Base-by-base conservation (phyloP, 2,888 invertebrate genomes). In the Aphodius sticticus region DNA sequence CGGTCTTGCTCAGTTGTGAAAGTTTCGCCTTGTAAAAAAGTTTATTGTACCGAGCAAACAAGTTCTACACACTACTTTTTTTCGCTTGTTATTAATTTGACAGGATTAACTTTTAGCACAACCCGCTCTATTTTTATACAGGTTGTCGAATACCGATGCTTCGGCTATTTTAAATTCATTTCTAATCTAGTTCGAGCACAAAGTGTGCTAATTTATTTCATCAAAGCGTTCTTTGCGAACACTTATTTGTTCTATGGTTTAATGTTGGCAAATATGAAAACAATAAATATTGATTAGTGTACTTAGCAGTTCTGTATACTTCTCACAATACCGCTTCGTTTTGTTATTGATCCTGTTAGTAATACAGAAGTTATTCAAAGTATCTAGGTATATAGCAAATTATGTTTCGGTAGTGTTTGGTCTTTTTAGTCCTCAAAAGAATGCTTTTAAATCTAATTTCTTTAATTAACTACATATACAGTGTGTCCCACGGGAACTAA, bases 1-100 rank as follows among this genome's bases (percentile, higher is more conserved):
- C 37, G 16, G 74, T 14, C 70, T 15, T 16, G 26, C 12, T 70
- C 16, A 70, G 9, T 74, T 74, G 74, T 74, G 74, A 74, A 74
- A 74, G 74, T 74, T 74, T 26, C 16, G 53, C 53, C 53, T 53
- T 53, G 53, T 7, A 9, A 53, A 53, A 53, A 53, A 53, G 53
- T 53, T 53, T 53, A 53, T 53, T 53, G 53, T 53, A 53, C 53
- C 26, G 26, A 53, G 53, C 53, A 53, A 53, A 53, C 53, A 53
- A 53, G 53, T 53, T 53, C 53, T 53, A 9, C 12, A 53, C 53
- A 53, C 9, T 1, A 12, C 9, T 53, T 53, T 53, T 53, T 53
- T 53, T 53, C 26, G 26, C 26, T 26, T 53, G 53, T 53, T 53
- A 53, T 53, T 53, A 53, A 53, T 53, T 53, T 53, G 53, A 9